Conservation (phyloP, 2,888 invertebrate species). For the Leucoma salicis region DNA sequence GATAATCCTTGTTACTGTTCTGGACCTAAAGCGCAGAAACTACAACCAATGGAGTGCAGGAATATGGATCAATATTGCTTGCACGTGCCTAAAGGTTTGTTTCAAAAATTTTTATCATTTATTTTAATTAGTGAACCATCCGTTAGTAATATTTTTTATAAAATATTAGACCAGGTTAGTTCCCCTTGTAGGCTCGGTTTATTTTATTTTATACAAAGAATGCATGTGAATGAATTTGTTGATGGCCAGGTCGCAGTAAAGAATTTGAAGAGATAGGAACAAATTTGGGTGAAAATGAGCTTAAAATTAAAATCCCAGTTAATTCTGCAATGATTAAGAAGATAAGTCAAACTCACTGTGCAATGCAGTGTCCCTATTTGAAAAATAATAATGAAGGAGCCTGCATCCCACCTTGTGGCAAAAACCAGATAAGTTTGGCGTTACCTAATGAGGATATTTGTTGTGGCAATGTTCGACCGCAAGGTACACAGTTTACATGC, state of each 20-base stretch:
- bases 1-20: conserved; percentile 70
- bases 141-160: neutral
- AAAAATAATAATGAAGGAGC: conserved; percentile 46
- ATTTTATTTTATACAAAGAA: conserved; percentile 8
- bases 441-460: conserved; percentile 62
- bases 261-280: conserved; percentile 75
- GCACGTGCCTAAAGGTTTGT: conserved; percentile 72
- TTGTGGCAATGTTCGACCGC: conserved; percentile 55
- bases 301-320: conserved; percentile 73
- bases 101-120: too few species aligned
- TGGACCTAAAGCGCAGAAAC: conserved; percentile 53
- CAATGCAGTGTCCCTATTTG: conserved; percentile 61
- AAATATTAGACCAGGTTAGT: neutral
- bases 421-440: conserved; percentile 68
- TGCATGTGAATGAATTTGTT: conserved; percentile 62
- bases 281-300: conserved; percentile 67
- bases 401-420: conserved; percentile 66
- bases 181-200: neutral
- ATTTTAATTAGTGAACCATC: too few species aligned
- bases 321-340: conserved; percentile 68
- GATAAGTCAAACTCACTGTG: conserved; percentile 71
- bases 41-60: conserved; percentile 57
- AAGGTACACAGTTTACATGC: conserved; percentile 69
- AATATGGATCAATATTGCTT: conserved; percentile 72
- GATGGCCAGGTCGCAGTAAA: conserved; percentile 73